Conservation (phyloP, 1,140 invertebrate genomes). For the Antheraea mylitta region DNA sequence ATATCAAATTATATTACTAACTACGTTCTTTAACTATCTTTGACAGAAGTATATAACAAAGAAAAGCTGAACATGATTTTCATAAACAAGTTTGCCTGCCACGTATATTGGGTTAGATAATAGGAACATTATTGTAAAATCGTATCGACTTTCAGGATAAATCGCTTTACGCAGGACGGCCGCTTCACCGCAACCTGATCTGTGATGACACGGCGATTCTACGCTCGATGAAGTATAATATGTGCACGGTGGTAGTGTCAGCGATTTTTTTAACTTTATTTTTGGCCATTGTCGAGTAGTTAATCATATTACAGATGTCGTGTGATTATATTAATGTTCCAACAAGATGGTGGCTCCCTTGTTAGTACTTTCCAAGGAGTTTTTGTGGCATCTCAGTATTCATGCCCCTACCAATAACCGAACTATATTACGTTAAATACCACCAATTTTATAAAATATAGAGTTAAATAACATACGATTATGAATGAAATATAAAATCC, state of each 20-base stretch:
- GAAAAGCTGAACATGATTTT: neutral
- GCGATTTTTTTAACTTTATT: constrained; percentile 21
- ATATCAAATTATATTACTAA: no score
- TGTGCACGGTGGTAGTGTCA: constrained; percentile 12
- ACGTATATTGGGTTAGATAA: neutral
- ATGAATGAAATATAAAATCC: no score
- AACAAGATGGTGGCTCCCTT: no score
- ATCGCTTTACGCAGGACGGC: constrained; percentile 44
- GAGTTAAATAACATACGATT: no score
- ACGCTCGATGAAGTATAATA: constrained; percentile 41
- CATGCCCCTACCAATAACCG: no score
- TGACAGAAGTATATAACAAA: no score
- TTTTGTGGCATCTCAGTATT: neutral
- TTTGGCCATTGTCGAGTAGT: neutral
- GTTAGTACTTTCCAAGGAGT: no score
- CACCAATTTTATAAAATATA: no score
- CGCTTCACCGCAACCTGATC: constrained; percentile 47
- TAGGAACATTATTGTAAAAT: constrained; percentile 1
- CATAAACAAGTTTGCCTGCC: neutral
- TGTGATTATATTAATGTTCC: no score
- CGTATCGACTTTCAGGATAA: constrained; percentile 28
- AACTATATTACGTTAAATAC: no score
- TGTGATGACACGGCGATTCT: constrained; percentile 50
- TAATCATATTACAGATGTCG: neutral
- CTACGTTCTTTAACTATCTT: no score